These are phyloP conservation scores for Parambassis ranga DNA, from an alignment of 2,797 vertebrate species.

Conservation along the genomic window DNA sequence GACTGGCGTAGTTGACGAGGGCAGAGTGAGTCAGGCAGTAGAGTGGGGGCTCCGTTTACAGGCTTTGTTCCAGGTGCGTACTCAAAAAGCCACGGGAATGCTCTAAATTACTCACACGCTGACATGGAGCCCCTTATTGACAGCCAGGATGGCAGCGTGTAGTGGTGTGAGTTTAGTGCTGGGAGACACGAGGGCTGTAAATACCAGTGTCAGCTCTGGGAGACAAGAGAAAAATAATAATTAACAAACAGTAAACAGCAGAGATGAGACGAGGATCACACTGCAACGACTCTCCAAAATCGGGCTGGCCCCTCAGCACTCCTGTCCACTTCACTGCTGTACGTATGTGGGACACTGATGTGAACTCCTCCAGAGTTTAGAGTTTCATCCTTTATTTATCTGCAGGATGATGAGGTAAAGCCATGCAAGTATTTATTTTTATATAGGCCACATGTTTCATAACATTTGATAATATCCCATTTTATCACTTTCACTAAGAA, in stretches of 20 bases:
- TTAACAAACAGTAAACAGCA: not conserved
- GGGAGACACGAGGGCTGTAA: conserved; percentile 4
- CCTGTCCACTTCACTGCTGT: conserved; percentile 32
- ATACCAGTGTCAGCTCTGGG: not conserved
- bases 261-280: conserved; percentile 10
- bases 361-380: conserved; percentile 32
- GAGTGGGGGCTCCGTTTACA: conserved; percentile 59
- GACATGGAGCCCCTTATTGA: conserved; percentile 49
- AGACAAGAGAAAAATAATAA: not conserved
- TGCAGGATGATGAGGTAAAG: conserved; percentile 20
- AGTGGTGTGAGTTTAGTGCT: conserved; percentile 32
- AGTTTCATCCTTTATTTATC: conserved; percentile 53
- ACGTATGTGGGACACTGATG: conserved; percentile 50
- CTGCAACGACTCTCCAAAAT: conserved; percentile 25
- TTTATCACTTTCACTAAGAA: too few relatives aligned
- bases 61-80: conserved; percentile 54
- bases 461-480: conserved; percentile 6
- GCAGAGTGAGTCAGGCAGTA: conserved; percentile 39
- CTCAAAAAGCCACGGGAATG: conserved; percentile 42
- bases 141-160: conserved; percentile 18
- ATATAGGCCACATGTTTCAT: conserved; percentile 22
- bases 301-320: conserved; percentile 19
- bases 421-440: conserved; percentile 32
- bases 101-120: conserved; percentile 44
- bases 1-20: conserved; percentile 17